Base-by-base conservation (phyloP, 2,888 invertebrate species). In the Sepiola atlantica region DNA sequence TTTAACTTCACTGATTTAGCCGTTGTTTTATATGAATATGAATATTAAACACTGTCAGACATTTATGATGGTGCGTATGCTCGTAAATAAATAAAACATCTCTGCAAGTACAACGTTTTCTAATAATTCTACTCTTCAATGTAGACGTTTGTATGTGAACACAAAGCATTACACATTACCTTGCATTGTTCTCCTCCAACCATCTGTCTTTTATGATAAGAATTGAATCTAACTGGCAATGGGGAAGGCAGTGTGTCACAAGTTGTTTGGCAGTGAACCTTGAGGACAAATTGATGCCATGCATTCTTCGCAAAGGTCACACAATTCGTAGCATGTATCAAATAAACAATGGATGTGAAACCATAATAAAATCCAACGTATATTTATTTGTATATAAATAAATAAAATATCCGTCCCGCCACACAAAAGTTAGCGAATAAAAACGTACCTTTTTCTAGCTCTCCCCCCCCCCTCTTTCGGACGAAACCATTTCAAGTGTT, bases 271-370 rank as follows among this genome's bases (percentile, higher is more conserved):
- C 77, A 77, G n/a, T 77, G 77, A 77, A n/a, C 77, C 77, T 77
- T 77, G 77, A 77, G 77, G 77, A n/a, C n/a, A 77, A 77, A 77
- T 77, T 77, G 77, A 77, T 77, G 77, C 32, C 77, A 77, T n/a
- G 77, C n/a, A 77, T 77, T 77, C 16, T 77, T 77, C 77, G n/a
- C n/a, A 77, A 18, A 77, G 77, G 77, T n/a, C 77, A 77, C 77
- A 77, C 77, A 77, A 77, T n/a, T 77, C 77, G n/a, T n/a, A 77
- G n/a, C 77, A 77, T 77, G 32, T 77, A 77, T 77, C 77, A 77
- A 12, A 77, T 77, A 77, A 45, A 77, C n/a, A 12, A 14, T 32
- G 32, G n/a, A 77, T 77, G 77, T n/a, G n/a, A 21, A 77, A 3
- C 77, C 77, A 77, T 77, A 8, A 45, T 45, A 45, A 45, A 45